Conservation (phyloP, 2,797 vertebrate species). For the Danio choprae region DNA sequence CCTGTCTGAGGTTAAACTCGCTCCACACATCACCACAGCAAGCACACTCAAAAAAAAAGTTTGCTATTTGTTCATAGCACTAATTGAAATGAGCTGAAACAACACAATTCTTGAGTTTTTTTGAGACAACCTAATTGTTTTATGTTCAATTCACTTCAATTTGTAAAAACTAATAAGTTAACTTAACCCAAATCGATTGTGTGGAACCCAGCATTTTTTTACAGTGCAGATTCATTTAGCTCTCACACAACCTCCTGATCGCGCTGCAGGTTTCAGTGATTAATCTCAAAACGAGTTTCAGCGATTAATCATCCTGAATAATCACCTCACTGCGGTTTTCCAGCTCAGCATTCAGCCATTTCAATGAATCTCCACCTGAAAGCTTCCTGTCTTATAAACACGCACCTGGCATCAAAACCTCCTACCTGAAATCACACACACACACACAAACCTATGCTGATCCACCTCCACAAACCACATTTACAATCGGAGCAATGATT, state of each 20-base stretch:
- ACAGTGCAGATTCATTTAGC: not conserved
- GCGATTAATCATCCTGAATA: slow-evolving; percentile 8
- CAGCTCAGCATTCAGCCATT: not conserved
- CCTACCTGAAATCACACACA: slow-evolving; percentile 13
- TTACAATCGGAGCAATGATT: slow-evolving; percentile 25
- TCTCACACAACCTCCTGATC: not conserved
- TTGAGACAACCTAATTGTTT: too few species aligned
- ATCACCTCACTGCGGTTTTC: slow-evolving; percentile 12
- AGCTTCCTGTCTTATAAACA: not conserved
- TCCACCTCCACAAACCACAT: not conserved
- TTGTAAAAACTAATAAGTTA: too few species aligned
- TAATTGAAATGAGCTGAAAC: too few species aligned
- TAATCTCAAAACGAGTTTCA: not conserved
- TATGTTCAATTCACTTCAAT: too few species aligned
- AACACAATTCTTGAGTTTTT: too few species aligned
- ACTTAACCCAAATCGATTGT: too few species aligned
- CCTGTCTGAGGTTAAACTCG: not conserved
- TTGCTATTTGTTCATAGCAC: too few species aligned
- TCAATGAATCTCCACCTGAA: slow-evolving; percentile 5
- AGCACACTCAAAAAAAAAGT: not conserved
- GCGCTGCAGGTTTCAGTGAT: not conserved
- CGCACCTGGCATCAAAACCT: not conserved
- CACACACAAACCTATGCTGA: slow-evolving; percentile 18
- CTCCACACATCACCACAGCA: slow-evolving; percentile 6
- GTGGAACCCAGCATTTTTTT: not conserved